These are phyloP conservation scores for Leptopilina syphax DNA, from an alignment of 2,888 invertebrate genomes.

Conservation along the genomic window DNA sequence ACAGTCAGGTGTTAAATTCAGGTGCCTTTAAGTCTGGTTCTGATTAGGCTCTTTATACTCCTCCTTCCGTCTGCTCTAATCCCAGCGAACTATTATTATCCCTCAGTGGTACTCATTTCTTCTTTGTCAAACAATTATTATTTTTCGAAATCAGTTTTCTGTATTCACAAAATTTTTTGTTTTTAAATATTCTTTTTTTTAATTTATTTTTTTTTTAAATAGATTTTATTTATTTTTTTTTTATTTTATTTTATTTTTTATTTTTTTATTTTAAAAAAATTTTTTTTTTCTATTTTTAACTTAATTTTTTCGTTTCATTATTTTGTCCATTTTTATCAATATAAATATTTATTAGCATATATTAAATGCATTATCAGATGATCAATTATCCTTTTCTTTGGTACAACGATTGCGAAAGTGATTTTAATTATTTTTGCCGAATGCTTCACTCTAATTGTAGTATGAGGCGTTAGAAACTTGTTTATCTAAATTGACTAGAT, in stretches of 20 bases:
- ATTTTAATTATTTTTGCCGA: constrained; percentile 25
- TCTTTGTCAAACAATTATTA: background rate
- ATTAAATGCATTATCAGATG: background rate
- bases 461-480: constrained; percentile 15
- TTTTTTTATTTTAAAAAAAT: no score
- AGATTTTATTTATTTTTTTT: background rate
- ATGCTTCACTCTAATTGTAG: constrained; percentile 30
- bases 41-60: constrained; percentile 26
- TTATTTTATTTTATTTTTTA: background rate
- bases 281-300: no score
- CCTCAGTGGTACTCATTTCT: constrained; percentile 26
- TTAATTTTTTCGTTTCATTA: background rate
- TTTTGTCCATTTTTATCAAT: background rate
- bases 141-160: background rate
- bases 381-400: constrained; percentile 7
- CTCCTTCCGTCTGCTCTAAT: constrained; percentile 28
- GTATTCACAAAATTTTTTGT: background rate
- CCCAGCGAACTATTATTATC: constrained; percentile 39
- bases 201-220: background rate
- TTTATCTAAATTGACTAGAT: constrained; percentile 27
- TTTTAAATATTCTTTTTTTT: background rate
- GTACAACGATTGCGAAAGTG: constrained; percentile 19
- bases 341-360: no score
- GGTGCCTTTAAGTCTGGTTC: constrained; percentile 34
- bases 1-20: constrained; percentile 27